A percentile compares a stretch with the other conserved stretches of the same genome.
phyloP scores from a whole-genome alignment of 2,113 vertebrate species.

The Coracopsis vasa region DNA sequence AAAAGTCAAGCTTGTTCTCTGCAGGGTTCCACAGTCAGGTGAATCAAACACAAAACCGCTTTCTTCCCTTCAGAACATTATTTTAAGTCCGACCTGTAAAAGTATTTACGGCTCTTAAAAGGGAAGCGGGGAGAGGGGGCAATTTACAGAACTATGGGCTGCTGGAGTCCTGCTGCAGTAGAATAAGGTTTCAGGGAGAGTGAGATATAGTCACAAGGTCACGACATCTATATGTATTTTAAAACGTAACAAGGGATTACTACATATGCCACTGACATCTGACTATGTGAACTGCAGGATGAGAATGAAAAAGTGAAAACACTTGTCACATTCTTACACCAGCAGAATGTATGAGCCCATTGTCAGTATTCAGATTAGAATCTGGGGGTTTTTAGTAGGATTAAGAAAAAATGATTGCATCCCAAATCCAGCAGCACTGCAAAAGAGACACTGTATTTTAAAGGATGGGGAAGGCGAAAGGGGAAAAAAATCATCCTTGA shows the following conservation, averaged over 20 bases:
- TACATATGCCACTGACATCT: not conserved
- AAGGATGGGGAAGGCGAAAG: not conserved
- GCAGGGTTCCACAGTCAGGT: not conserved
- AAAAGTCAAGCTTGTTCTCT: conserved; percentile 2
- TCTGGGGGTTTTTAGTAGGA: not conserved
- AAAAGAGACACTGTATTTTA: not conserved
- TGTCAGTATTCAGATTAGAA: not conserved
- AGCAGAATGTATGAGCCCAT: not conserved
- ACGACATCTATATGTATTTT: conserved; percentile 37
- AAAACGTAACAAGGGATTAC: conserved; percentile 40
- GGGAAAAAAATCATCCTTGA: not conserved
- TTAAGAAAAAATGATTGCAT: not conserved
- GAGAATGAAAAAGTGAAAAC: not conserved
- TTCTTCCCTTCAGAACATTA: not conserved
- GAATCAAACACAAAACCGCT: not conserved
- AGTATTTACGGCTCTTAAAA: not conserved
- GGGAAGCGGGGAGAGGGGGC: not conserved
- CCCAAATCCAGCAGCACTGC: not conserved
- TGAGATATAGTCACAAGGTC: conserved; percentile 60
- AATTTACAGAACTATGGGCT: conserved; percentile 14
- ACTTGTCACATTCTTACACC: not conserved
- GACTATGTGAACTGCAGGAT: not conserved
- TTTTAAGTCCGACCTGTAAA: not conserved
- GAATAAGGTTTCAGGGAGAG: not conserved
- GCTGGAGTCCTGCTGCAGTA: conserved; percentile 54